phyloP scores from a whole-genome alignment of 2,888 invertebrate species.

The Drosophila picticornis region DNA sequence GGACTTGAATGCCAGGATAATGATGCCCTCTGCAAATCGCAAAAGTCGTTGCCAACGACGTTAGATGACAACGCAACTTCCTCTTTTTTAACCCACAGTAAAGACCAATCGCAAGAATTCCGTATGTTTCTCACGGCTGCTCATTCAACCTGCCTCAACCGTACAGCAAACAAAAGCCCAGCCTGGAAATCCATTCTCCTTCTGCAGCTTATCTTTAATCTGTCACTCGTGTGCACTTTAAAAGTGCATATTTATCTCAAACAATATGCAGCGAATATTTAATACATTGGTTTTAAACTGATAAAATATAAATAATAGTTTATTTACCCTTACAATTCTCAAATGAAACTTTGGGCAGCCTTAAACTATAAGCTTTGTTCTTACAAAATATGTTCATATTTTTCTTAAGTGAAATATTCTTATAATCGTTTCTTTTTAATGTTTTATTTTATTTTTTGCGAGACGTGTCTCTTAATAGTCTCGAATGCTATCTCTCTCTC shows the following conservation, averaged over 20 bases:
- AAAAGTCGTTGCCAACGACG: constrained; percentile 43
- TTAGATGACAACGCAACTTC: constrained; percentile 19
- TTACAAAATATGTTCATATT: background rate
- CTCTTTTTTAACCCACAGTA: background rate
- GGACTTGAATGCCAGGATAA: constrained; percentile 62
- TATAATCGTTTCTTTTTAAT: background rate
- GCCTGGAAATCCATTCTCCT: background rate
- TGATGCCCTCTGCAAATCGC: constrained; percentile 51
- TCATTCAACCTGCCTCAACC: constrained; percentile 33
- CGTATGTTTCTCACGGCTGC: constrained; percentile 24
- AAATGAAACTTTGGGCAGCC: background rate
- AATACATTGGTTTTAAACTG: background rate
- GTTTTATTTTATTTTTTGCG: background rate
- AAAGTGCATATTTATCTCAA: constrained; percentile 1
- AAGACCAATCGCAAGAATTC: constrained; percentile 25
- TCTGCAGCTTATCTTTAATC: too few species aligned
- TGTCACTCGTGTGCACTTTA: background rate
- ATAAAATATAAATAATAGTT: background rate
- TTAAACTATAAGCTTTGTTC: background rate
- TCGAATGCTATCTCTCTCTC: background rate
- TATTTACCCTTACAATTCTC: background rate
- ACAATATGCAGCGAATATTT: constrained; percentile 9
- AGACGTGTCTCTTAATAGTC: too few species aligned
- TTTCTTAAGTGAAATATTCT: background rate
- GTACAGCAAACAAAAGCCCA: constrained; percentile 1